Evolutionary conservation across 2,113 vertebrate species (phyloP), one percentile per base, ranked within the genome.

Genomic region (Fukomys damarensis): DNA sequence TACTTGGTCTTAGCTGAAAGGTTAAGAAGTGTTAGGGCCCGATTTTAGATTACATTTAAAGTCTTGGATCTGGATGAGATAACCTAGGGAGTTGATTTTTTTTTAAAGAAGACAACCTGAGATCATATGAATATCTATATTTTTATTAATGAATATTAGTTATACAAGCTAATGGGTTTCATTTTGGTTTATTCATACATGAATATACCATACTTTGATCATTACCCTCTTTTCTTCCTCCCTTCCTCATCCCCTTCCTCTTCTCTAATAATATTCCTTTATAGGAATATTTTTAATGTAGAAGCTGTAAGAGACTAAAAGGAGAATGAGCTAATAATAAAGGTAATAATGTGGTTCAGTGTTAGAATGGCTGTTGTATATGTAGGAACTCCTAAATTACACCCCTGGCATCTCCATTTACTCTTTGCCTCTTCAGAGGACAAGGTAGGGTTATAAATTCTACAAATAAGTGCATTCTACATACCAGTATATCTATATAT

Each of bases 371-470:
- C 17, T 96, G 58, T 24, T 89, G 5, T 83, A 92, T 65, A 46
- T 82, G 46, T 9, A 82, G 30, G 35, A 91, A 83, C 76, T 86
- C 35, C 80, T 89, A 89, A 74, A 82, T 94, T 83, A 95, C 81
- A 82, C 80, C 46, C 24, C 38, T 91, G 58, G 43, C 14, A 68
- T 93, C 41, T 91, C 63, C 38, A 68, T 91, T 96, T 94, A 94
- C 32, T 94, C 35, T 96, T 90, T 91, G 63, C 49, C 11, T 94
- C 41, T 65, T 91, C 52, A 89, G 81, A 96, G 87, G 35, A 52
- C 17, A 93, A 80, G 59, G 35, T 13, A 92, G 66, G 38, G 58
- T 61, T 89, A 92, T 66, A 84, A 54, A 91, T 89, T 95, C 58
- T 86, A 56, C 26, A 91, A 89, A 61, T 95, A 66, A 93, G 65